Evolutionary conservation across 2,888 invertebrate genomes (phyloP).

Genomic region (Petrophora chlorosata): DNA sequence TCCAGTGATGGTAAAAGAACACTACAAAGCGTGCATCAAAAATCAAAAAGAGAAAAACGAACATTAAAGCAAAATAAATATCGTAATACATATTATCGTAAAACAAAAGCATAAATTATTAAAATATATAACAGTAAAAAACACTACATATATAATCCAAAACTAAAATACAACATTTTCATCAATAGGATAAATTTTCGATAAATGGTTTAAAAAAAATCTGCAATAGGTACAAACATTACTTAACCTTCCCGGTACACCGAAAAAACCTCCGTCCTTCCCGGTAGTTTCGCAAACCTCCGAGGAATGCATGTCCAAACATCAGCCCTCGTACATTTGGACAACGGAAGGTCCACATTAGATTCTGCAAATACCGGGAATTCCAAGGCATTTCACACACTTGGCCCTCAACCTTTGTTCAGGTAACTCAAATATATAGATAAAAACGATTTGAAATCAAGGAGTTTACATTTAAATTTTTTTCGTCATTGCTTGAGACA

Average conservation of each 20-base stretch:
- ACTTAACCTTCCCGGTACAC: not conserved
- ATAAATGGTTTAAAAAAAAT: not conserved
- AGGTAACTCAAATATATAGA: no score
- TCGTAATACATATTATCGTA: no score
- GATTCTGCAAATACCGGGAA: not conserved
- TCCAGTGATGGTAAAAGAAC: no score
- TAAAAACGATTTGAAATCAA: no score
- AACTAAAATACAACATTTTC: not conserved
- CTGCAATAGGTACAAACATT: not conserved
- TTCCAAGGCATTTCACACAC: not conserved
- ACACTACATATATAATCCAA: no score
- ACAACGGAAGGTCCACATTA: not conserved
- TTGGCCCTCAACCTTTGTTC: not conserved
- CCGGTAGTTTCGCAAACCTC: not conserved
- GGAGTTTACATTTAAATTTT: no score
- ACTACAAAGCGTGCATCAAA: no score
- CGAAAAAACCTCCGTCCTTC: not conserved
- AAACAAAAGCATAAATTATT: no score
- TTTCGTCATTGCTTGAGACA: not conserved
- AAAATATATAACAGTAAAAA: no score
- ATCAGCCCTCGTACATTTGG: not conserved
- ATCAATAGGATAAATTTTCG: not conserved
- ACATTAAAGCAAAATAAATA: no score
- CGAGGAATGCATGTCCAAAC: conserved; percentile 2
- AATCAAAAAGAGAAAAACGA: no score